Evolutionary conservation across 2,797 vertebrate species (phyloP).

Genomic region (Cottoperca gobio): DNA sequence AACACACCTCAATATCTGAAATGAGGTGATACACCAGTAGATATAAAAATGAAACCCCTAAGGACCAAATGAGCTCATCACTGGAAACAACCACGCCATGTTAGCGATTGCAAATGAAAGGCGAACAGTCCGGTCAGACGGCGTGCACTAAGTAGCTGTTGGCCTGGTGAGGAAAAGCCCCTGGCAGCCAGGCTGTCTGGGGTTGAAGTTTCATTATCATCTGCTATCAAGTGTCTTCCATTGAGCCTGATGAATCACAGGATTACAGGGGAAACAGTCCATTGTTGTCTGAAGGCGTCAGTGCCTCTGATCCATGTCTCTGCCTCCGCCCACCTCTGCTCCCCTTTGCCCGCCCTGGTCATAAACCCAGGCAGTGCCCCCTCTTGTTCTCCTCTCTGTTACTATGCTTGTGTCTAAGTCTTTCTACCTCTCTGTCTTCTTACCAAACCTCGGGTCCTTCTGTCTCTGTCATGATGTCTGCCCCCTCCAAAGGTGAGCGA

Average conservation of each 20-base stretch:
- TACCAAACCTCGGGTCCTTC: constrained; percentile 8
- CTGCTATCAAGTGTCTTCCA: constrained; percentile 78
- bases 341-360: constrained; percentile 57
- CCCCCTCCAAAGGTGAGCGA: constrained; percentile 37
- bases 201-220: constrained; percentile 78
- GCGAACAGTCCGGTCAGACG: constrained; percentile 57
- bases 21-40: constrained; percentile 25
- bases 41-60: constrained; percentile 38
- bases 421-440: constrained; percentile 23
- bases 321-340: constrained; percentile 52
- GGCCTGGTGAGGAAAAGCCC: constrained; percentile 73
- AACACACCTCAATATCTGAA: constrained; percentile 22
- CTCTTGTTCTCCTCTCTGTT: constrained; percentile 29
- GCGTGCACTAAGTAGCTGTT: constrained; percentile 63
- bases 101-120: constrained; percentile 45
- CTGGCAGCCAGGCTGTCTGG: constrained; percentile 77
- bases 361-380: constrained; percentile 62
- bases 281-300: constrained; percentile 81
- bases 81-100: constrained; percentile 38
- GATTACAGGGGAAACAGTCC: constrained; percentile 77
- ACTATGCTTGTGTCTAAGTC: constrained; percentile 20
- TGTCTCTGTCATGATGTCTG: constrained; percentile 38
- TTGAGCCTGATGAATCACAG: constrained; percentile 76
- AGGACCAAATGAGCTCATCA: constrained; percentile 57
- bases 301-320: constrained; percentile 74